Evolutionary conservation across 2,113 vertebrate species (phyloP).

Genomic region (Jaculus jaculus): DNA sequence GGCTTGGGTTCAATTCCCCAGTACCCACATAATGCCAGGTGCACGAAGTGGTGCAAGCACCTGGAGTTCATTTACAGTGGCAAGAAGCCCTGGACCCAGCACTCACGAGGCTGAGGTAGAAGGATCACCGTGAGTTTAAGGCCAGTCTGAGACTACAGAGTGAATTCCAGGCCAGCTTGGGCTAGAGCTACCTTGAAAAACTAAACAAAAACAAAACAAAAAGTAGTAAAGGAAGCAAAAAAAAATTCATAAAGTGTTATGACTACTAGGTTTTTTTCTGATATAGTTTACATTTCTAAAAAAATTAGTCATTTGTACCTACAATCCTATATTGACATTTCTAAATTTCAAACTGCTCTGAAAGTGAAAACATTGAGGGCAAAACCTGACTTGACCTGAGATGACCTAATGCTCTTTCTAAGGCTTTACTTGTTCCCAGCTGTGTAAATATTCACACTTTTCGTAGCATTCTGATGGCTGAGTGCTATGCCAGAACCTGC

Average conservation of each 20-base stretch:
- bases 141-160: too few relatives aligned
- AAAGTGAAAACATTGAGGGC: not conserved
- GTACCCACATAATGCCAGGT: too few relatives aligned
- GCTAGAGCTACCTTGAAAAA: too few relatives aligned
- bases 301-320: not conserved
- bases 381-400: not conserved
- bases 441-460: not conserved
- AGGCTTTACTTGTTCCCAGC: not conserved
- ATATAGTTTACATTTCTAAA: constrained; percentile 15
- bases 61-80: too few relatives aligned
- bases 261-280: not conserved
- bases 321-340: not conserved
- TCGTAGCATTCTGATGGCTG: not conserved
- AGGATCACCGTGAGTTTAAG: too few relatives aligned
- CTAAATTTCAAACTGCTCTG: not conserved
- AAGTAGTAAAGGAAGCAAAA: not conserved
- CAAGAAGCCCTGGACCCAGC: too few relatives aligned
- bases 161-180: too few relatives aligned
- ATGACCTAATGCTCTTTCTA: not conserved
- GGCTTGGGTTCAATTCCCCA: too few relatives aligned
- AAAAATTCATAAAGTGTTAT: not conserved
- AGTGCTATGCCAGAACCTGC: not conserved
- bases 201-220: too few relatives aligned
- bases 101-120: too few relatives aligned
- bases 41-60: too few relatives aligned